Evolutionary conservation across 2,888 invertebrate species (phyloP).

Genomic region (Netelia melanura): DNA sequence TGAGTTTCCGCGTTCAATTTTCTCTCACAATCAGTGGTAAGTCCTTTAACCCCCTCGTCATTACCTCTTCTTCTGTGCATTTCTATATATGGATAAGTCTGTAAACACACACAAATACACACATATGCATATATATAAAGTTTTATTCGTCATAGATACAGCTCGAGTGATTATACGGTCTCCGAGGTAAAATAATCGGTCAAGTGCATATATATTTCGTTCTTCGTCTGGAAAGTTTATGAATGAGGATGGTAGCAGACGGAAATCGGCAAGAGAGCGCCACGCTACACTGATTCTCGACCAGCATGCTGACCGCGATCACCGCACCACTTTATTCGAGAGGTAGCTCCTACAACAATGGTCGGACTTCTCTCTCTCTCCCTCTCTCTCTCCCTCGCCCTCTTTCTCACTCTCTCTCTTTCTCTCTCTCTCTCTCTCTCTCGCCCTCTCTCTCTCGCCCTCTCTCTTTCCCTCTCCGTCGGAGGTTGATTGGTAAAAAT

Average conservation of each 20-base stretch:
- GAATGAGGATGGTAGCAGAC: background rate
- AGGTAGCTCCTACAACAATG: background rate
- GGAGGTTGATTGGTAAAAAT: slow-evolving; percentile 49
- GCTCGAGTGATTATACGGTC: background rate
- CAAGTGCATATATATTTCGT: background rate
- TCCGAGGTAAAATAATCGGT: background rate
- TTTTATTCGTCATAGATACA: background rate
- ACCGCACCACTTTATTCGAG: background rate
- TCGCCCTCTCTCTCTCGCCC: background rate
- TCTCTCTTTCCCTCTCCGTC: background rate
- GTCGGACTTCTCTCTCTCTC: slow-evolving; percentile 8
- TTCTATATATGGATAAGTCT: background rate
- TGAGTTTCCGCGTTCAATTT: no score
- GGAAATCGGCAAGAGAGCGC: background rate
- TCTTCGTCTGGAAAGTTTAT: background rate
- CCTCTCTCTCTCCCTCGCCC: slow-evolving; percentile 31
- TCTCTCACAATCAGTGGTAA: no score
- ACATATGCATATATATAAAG: background rate
- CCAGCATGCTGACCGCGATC: slow-evolving; percentile 3
- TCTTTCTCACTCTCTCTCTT: slow-evolving; percentile 17
- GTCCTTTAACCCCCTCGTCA: no score
- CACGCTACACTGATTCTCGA: background rate
- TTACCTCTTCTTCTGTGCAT: background rate
- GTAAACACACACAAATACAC: background rate
- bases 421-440: background rate